phyloP scores from a whole-genome alignment of 2,797 vertebrate genomes.

The Urosaurus nigricauda region DNA sequence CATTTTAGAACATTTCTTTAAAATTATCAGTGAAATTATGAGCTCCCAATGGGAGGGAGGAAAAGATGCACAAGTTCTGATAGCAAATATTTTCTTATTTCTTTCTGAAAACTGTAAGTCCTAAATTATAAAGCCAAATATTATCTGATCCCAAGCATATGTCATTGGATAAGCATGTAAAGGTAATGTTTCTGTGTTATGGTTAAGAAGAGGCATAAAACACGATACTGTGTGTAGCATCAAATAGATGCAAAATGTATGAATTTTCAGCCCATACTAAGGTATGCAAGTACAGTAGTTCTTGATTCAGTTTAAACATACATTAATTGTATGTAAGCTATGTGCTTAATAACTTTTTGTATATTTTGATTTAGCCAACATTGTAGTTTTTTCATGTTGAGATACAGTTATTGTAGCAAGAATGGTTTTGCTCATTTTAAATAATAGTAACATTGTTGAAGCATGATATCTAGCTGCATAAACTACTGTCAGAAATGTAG shows the following conservation, averaged over 20 bases:
- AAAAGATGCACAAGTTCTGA: no score
- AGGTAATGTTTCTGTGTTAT: not conserved
- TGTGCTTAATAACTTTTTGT: not conserved
- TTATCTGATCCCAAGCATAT: not conserved
- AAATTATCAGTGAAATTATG: not conserved
- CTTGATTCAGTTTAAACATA: not conserved
- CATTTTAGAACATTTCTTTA: not conserved
- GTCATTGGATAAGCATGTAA: not conserved
- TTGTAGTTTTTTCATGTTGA: not conserved
- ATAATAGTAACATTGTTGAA: not conserved
- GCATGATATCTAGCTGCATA: not conserved
- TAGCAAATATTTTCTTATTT: not conserved
- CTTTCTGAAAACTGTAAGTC: not conserved
- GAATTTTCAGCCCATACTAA: not conserved
- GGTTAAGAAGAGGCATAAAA: not conserved
- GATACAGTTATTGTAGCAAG: not conserved
- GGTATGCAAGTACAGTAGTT: not conserved
- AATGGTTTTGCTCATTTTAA: conserved; percentile 6
- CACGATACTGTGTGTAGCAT: not conserved
- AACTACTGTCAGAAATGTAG: not conserved
- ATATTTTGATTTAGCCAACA: not conserved
- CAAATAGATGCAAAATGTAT: not conserved
- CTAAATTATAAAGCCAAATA: not conserved
- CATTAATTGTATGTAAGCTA: not conserved
- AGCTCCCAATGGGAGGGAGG: not conserved